Conservation (phyloP, 1,140 invertebrate genomes). For the Nephotettix cincticeps region DNA sequence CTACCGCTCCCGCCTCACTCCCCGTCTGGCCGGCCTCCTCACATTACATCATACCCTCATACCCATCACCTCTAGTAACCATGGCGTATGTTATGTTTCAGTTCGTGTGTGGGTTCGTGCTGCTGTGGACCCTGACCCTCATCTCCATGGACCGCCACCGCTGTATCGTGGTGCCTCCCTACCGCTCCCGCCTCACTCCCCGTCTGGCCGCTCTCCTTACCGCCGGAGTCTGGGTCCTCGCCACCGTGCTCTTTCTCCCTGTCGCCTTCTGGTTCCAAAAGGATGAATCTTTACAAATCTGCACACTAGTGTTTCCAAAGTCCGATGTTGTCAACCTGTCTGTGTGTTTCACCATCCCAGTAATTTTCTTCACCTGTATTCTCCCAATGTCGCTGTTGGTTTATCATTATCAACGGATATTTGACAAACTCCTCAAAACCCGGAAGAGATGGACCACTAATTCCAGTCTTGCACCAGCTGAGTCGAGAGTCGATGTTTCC, state of each 20-base stretch:
- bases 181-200: constrained; percentile 54
- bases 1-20: constrained; percentile 55
- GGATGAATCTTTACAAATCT: constrained; percentile 44
- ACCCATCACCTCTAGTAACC: no score
- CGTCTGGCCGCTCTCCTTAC: constrained; percentile 49
- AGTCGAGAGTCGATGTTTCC: background rate
- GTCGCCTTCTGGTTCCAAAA: constrained; percentile 54
- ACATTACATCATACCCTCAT: no score
- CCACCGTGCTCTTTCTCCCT: constrained; percentile 53
- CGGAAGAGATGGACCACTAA: constrained; percentile 52
- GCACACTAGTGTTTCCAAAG: constrained; percentile 57
- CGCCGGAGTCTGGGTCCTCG: constrained; percentile 52
- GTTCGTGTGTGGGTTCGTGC: constrained; percentile 60
- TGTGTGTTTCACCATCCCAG: constrained; percentile 55
- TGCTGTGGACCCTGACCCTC: constrained; percentile 59
- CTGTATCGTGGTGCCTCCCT: constrained; percentile 57
- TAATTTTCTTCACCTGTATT: constrained; percentile 53
- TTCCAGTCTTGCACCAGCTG: constrained; percentile 5
- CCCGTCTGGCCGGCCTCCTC: constrained; percentile 47
- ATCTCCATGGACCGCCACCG: constrained; percentile 60
- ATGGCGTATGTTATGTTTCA: constrained; percentile 48
- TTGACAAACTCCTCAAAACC: constrained; percentile 55
- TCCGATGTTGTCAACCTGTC: constrained; percentile 52
- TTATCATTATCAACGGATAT: constrained; percentile 58
- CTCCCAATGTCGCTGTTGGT: constrained; percentile 57